These are phyloP conservation scores for Stercorarius parasiticus DNA, from an alignment of 2,113 vertebrate species.

Conservation along the genomic window DNA sequence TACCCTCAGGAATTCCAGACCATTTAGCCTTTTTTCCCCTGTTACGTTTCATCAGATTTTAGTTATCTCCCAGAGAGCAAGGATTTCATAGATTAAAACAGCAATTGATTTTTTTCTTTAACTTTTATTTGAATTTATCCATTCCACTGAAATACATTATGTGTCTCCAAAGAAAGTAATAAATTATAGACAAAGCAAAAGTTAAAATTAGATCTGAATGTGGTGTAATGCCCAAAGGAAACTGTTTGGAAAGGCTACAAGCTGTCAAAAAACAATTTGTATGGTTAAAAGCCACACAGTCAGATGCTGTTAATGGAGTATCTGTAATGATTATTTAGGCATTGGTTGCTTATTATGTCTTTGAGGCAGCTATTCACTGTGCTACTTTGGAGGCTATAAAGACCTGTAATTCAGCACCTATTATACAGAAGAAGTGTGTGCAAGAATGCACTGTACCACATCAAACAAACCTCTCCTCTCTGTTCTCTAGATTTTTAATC, in stretches of 20 bases:
- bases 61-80: constrained; percentile 47
- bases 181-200: constrained; percentile 73
- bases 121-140: constrained; percentile 69
- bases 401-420: constrained; percentile 87
- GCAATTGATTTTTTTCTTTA: constrained; percentile 66
- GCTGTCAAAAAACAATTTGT: constrained; percentile 77
- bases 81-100: constrained; percentile 66
- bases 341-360: constrained; percentile 84
- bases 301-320: constrained; percentile 77
- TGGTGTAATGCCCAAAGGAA: constrained; percentile 74
- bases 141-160: constrained; percentile 63
- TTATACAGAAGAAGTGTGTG: constrained; percentile 78
- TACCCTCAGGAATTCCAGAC: constrained; percentile 52
- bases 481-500: constrained; percentile 80
- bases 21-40: constrained; percentile 17
- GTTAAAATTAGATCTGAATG: constrained; percentile 74
- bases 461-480: constrained; percentile 75
- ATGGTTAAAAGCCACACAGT: constrained; percentile 75
- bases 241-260: constrained; percentile 75
- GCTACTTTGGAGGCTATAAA: constrained; percentile 77
- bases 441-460: constrained; percentile 69
- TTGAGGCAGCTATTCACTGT: constrained; percentile 80
- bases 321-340: constrained; percentile 76
- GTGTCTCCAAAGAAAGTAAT: constrained; percentile 69
- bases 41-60: constrained; percentile 56